Conservation (phyloP, 2,888 invertebrate genomes). For the Sussaba pulchella region DNA sequence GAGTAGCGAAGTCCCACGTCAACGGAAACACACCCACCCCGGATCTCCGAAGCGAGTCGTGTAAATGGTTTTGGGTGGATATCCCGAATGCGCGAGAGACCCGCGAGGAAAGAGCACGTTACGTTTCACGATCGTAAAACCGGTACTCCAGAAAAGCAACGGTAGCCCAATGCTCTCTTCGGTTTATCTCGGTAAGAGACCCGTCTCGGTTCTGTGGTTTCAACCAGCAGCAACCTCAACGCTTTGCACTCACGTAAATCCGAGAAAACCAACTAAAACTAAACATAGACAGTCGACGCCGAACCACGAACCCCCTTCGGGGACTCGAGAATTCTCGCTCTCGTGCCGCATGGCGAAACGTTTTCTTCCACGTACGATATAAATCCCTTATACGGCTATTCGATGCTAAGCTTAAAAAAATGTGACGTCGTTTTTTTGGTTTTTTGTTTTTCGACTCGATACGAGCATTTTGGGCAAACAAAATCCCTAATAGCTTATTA, state of each 20-base stretch:
- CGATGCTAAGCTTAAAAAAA: too few relatives aligned
- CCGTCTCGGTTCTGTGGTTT: slow-evolving; percentile 45
- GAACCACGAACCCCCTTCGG: slow-evolving; percentile 2
- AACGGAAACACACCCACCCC: slow-evolving; percentile 51
- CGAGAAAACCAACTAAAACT: slow-evolving; percentile 77
- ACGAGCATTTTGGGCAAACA: too few relatives aligned
- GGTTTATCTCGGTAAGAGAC: slow-evolving; percentile 44
- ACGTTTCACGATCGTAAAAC: slow-evolving; percentile 67
- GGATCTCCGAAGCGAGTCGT: slow-evolving; percentile 49
- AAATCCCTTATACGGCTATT: background rate
- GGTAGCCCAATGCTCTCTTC: background rate
- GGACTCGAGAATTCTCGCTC: slow-evolving; percentile 28
- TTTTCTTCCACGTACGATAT: background rate
- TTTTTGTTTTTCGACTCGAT: too few relatives aligned
- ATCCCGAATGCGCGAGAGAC: slow-evolving; percentile 12
- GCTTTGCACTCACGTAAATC: slow-evolving; percentile 73
- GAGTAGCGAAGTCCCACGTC: background rate
- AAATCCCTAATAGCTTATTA: background rate
- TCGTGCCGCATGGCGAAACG: slow-evolving; percentile 18
- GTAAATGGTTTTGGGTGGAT: slow-evolving; percentile 49
- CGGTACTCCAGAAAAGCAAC: slow-evolving; percentile 42
- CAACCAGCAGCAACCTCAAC: slow-evolving; percentile 23
- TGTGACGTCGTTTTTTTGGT: too few relatives aligned
- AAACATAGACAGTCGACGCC: slow-evolving; percentile 73
- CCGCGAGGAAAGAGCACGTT: slow-evolving; percentile 27